Conservation (phyloP, 2,888 invertebrate genomes). For the Mechanitis mazaeus region DNA sequence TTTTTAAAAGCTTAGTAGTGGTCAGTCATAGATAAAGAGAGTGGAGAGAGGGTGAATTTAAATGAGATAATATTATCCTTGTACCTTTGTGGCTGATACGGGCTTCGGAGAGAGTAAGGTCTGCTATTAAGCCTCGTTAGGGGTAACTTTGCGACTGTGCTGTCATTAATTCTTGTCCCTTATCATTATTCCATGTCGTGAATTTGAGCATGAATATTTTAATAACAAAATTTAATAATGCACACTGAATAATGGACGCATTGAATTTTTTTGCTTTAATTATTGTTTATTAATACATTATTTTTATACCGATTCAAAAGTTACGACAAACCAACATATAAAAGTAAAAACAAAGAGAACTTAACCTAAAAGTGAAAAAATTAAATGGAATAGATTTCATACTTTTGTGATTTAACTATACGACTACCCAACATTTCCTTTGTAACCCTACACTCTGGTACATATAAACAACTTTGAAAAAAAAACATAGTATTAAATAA, state of each 20-base stretch:
- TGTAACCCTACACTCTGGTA: too few species aligned
- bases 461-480: too few species aligned
- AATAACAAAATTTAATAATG: conserved; percentile 29
- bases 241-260: conserved; percentile 24
- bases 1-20: background rate
- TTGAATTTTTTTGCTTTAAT: conserved; percentile 19
- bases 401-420: too few species aligned
- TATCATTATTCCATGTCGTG: conserved; percentile 34
- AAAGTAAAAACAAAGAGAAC: too few species aligned
- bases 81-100: conserved; percentile 11
- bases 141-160: conserved; percentile 25
- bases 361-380: too few species aligned
- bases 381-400: too few species aligned
- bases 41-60: conserved; percentile 1
- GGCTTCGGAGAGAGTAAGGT: conserved; percentile 18
- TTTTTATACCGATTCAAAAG: too few species aligned
- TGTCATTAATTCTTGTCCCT: conserved; percentile 32
- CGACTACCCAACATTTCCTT: too few species aligned
- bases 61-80: conserved; percentile 8
- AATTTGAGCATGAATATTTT: conserved; percentile 33
- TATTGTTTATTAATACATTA: too few species aligned
- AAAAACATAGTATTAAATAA: too few species aligned
- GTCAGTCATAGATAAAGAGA: conserved; percentile 1
- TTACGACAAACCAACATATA: too few species aligned
- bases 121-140: conserved; percentile 19